A percentile compares a stretch with the other conserved stretches of the same genome.
These are phyloP conservation scores for Aurelia aurita DNA, from an alignment of 30 jellyfish, hydroid and myxozoan species.

Conservation along the genomic window DNA sequence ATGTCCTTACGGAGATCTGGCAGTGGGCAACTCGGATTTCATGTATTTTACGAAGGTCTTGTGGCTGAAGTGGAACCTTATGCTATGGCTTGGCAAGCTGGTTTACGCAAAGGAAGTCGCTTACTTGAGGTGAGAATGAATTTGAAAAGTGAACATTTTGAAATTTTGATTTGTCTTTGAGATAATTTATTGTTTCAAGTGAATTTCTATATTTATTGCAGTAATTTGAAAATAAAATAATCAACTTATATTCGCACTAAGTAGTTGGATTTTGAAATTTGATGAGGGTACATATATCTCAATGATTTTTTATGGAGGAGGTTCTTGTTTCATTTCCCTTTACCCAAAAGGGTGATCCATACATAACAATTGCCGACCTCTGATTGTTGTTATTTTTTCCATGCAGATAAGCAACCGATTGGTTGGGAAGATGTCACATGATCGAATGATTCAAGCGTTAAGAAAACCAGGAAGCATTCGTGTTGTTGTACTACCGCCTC, in stretches of 20 bases:
- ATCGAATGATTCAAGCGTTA: slow-evolving; percentile 93
- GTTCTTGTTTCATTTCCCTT: too few relatives aligned
- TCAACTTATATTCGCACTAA: too few relatives aligned
- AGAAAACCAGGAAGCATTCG: slow-evolving; percentile 97
- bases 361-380: too few relatives aligned
- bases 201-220: too few relatives aligned
- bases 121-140: slow-evolving; percentile 80
- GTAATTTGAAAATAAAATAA: too few relatives aligned
- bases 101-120: slow-evolving; percentile 98
- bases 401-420: slow-evolving; percentile 75
- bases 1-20: slow-evolving; percentile 87
- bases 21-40: slow-evolving; percentile 98
- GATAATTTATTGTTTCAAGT: too few relatives aligned
- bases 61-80: slow-evolving; percentile 99
- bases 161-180: too few relatives aligned
- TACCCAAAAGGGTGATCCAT: too few relatives aligned
- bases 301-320: too few relatives aligned
- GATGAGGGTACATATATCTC: too few relatives aligned
- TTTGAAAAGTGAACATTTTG: too few relatives aligned
- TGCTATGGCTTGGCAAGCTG: slow-evolving; percentile 99
- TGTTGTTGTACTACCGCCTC: slow-evolving; percentile 94
- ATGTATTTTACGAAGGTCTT: slow-evolving; percentile 97
- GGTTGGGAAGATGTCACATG: slow-evolving; percentile 96
- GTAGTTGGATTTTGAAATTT: too few relatives aligned
- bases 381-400: neutral